A percentile compares a stretch with the other conserved stretches of the same genome.
Conservation (phyloP, 2,888 invertebrate genomes). For the Calephelis perditalis region DNA sequence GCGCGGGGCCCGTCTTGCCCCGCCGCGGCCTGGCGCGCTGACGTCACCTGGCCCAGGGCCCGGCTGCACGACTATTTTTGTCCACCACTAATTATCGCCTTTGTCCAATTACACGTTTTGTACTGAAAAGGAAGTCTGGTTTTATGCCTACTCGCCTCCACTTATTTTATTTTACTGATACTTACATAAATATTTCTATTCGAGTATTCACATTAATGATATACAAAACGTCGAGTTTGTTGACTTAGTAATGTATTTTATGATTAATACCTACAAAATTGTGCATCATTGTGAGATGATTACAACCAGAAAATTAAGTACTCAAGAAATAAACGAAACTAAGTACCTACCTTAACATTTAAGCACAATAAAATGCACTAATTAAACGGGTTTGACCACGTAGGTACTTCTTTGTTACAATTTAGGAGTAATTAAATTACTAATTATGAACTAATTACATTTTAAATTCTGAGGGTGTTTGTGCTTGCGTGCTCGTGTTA, state of each 20-base stretch:
- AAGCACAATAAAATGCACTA: conserved; percentile 8
- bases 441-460: conserved; percentile 10
- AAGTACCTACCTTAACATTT: background rate
- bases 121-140: conserved; percentile 61
- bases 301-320: background rate
- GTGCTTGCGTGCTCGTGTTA: background rate
- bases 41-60: conserved; percentile 78
- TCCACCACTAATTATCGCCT: conserved; percentile 74
- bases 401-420: background rate
- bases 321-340: background rate
- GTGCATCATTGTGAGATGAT: background rate
- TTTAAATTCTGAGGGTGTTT: background rate
- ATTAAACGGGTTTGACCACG: background rate
- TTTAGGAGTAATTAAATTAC: background rate
- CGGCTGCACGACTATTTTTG: conserved; percentile 72
- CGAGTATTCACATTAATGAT: background rate
- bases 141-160: conserved; percentile 34
- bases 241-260: background rate
- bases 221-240: background rate
- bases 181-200: conserved; percentile 5
- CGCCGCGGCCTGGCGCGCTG: conserved; percentile 68
- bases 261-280: background rate
- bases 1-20: conserved; percentile 78
- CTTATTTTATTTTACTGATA: conserved; percentile 11
- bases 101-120: conserved; percentile 54